Base-by-base conservation (phyloP, 2,888 invertebrate species). In the Yponomeuta sedellus region DNA sequence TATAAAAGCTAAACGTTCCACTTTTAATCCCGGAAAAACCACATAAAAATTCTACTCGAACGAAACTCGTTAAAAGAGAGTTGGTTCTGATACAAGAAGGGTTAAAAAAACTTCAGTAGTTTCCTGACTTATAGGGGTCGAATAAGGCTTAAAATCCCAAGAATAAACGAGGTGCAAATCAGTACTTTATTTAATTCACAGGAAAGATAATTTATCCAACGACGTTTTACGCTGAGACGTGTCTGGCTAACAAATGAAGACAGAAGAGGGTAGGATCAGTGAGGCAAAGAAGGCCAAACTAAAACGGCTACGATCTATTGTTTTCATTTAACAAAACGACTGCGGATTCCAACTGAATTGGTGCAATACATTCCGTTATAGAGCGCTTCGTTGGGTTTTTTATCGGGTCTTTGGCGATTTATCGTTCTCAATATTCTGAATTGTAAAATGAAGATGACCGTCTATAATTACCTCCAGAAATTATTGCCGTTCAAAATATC, bases 261-360 rank as follows among this genome's bases (percentile, higher is more conserved):
- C 22, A 59, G 11, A 59, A 59, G 22, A 59, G 25, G 58, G 59
- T 22, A 11, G 25, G 59, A 44, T 20, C 44, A 44, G 52, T 63
- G 40, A 20, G 20, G 44, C 44, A 52, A 19, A 20, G 44, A 12
- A 44, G 63, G 19, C 63, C 63, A 44, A 44, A 12, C 10, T 20
- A 63, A 11, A 16, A 11, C 52, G 40, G 63, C 6, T n/a, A 20
- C 19, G 44, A 44, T 44, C 63, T 44, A 63, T 63, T 63, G 63
- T 63, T 63, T 63, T 63, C 63, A 63, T 63, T 63, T 63, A 20
- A 44, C 40, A 12, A 63, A 63, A 63, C 63, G 10, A 12, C 22
- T 44, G 63, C 10, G 44, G 63, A 63, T 44, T 40, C 44, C 19
- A 52, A 44, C 20, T 44, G 40, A 63, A 44, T 63, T 63, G 63